These are phyloP conservation scores for Nymphalis io DNA, from an alignment of 1,140 invertebrate species.

Conservation along the genomic window DNA sequence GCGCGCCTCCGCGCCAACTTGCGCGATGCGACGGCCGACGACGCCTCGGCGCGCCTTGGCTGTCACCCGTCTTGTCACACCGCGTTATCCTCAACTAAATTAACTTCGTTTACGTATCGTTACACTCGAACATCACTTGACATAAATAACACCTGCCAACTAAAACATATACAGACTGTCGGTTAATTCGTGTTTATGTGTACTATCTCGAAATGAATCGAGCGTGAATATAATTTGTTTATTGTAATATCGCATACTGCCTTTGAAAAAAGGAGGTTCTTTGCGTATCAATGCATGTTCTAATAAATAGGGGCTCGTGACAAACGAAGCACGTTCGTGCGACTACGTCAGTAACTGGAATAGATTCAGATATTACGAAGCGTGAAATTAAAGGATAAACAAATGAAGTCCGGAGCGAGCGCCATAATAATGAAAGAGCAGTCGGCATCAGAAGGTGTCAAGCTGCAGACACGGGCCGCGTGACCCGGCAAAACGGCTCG, in stretches of 20 bases:
- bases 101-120: conserved; percentile 71
- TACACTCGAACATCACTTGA: conserved; percentile 48
- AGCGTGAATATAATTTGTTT: conserved; percentile 6
- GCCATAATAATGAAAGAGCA: conserved; percentile 74
- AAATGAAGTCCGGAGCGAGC: conserved; percentile 72
- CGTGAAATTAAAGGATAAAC: conserved; percentile 80
- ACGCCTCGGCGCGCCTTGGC: conserved; percentile 31
- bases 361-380: conserved; percentile 67
- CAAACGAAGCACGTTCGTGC: conserved; percentile 65
- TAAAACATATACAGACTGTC: conserved; percentile 33
- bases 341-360: conserved; percentile 75
- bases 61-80: conserved; percentile 46
- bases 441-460: conserved; percentile 73
- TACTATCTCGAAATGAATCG: conserved; percentile 8
- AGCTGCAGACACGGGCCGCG: conserved; percentile 69
- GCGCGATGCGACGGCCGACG: conserved; percentile 23
- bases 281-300: conserved; percentile 37
- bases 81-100: conserved; percentile 58
- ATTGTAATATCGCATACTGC: conserved; percentile 5
- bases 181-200: conserved; percentile 36
- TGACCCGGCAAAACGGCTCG: conserved; percentile 60
- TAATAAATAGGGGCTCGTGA: conserved; percentile 53
- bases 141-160: conserved; percentile 55
- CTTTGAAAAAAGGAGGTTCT: conserved; percentile 14
- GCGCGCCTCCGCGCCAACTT: conserved; percentile 29